A percentile compares a stretch with the other conserved stretches of the same genome.
Conservation (phyloP, 2,888 invertebrate species). For the Steinernema hermaphroditum region DNA sequence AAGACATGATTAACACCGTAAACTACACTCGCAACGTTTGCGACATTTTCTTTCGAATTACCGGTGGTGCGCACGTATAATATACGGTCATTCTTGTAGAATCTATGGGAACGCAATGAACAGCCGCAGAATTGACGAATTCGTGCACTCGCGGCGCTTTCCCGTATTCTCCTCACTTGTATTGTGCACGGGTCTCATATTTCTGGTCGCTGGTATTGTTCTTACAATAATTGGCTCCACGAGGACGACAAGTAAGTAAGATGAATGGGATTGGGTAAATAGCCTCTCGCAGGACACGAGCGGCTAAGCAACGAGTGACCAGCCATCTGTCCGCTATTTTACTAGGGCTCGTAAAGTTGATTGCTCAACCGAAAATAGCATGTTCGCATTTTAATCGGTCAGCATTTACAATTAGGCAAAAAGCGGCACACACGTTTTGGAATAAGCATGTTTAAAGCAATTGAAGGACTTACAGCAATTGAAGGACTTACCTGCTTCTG, state of each 20-base stretch:
- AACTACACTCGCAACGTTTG: neutral
- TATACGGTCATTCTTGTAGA: neutral
- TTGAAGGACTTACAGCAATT: no score
- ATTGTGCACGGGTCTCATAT: constrained; percentile 29
- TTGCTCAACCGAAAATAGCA: no score
- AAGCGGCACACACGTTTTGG: no score
- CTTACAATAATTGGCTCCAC: constrained; percentile 28
- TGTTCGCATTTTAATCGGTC: no score
- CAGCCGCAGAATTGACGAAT: neutral
- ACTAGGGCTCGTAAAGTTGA: neutral
- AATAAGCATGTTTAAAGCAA: no score
- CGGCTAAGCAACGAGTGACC: no score
- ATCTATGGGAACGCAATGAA: constrained; percentile 3
- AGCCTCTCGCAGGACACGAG: no score
- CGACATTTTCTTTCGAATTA: neutral
- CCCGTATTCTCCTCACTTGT: neutral
- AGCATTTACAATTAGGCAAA: no score
- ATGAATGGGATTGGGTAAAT: no score
- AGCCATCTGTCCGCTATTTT: neutral
- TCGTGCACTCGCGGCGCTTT: constrained; percentile 23
- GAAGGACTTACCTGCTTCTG: no score
- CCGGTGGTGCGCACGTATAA: neutral
- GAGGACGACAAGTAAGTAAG: constrained; percentile 18
- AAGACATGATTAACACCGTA: neutral
- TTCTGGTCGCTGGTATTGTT: constrained; percentile 26